Percentiles rank a stretch among this genome's conserved stretches.
Conservation (phyloP, 2,113 vertebrate species). For the Rhabdornis inornatus region DNA sequence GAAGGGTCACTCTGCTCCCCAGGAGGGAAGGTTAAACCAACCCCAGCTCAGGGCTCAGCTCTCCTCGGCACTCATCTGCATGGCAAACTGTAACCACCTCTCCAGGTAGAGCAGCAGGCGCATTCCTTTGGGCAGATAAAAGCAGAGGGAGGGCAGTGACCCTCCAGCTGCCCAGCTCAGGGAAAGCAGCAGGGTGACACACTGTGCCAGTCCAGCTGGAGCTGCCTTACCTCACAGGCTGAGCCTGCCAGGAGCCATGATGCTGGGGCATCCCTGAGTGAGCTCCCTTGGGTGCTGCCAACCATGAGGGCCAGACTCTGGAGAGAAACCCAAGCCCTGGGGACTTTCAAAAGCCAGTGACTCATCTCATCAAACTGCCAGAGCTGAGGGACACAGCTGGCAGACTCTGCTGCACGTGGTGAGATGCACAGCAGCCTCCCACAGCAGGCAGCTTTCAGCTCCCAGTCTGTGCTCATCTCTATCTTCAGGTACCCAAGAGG, state of each 20-base stretch:
- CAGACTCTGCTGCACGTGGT: not conserved
- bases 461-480: not conserved
- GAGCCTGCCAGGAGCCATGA: not conserved
- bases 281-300: not conserved
- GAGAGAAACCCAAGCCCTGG: not conserved
- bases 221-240: not conserved
- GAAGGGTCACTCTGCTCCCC: not conserved
- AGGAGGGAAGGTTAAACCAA: not conserved
- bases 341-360: not conserved
- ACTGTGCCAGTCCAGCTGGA: fast-evolving
- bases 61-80: fast-evolving
- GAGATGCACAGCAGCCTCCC: not conserved
- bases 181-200: not conserved
- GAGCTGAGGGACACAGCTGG: not conserved
- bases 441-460: not conserved
- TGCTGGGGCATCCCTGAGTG: not conserved
- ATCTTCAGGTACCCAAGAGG: no score
- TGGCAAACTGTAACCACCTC: not conserved
- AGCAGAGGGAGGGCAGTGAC: not conserved
- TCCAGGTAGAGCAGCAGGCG: fast-evolving
- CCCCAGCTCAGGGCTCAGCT: fast-evolving
- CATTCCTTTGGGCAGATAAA: not conserved
- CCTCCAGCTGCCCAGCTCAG: not conserved
- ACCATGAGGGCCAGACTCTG: not conserved
- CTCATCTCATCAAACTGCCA: not conserved